Conservation (phyloP, 2,113 vertebrate genomes). For the Forbesichthys papilliferus region DNA sequence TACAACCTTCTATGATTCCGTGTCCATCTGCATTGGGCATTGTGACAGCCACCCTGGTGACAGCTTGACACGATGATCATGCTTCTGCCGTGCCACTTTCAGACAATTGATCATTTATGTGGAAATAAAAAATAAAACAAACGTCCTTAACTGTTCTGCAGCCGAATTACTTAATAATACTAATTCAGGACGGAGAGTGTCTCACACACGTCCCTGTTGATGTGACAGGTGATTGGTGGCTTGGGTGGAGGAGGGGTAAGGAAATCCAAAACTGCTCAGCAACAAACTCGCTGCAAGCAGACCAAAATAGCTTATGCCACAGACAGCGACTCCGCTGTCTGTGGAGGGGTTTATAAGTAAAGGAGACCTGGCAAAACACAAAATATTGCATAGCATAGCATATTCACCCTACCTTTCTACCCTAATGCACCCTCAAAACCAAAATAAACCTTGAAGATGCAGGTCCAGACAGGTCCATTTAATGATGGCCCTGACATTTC, state of each 20-base stretch:
- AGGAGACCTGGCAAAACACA: slow-evolving; percentile 12
- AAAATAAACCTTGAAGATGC: background rate
- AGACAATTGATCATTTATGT: slow-evolving; percentile 39
- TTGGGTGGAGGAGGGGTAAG: slow-evolving; percentile 4
- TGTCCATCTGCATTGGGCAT: background rate
- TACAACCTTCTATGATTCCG: slow-evolving; percentile 5
- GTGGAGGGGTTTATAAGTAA: slow-evolving; percentile 5
- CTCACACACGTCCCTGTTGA: slow-evolving; percentile 31
- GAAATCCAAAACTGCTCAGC: slow-evolving; percentile 40
- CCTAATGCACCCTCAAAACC: slow-evolving; percentile 16
- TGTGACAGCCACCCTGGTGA: slow-evolving; percentile 14
- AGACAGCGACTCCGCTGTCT: slow-evolving; percentile 19
- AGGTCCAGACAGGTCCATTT: slow-evolving; percentile 29
- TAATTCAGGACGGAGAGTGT: slow-evolving; percentile 35
- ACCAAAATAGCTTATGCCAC: slow-evolving; percentile 48
- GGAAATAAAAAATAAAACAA: slow-evolving; percentile 2
- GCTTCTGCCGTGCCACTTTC: slow-evolving; percentile 30
- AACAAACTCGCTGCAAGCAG: slow-evolving; percentile 39
- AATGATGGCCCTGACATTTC: slow-evolving; percentile 64
- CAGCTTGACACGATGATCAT: slow-evolving; percentile 39
- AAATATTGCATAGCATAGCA: slow-evolving; percentile 20
- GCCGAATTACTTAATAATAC: slow-evolving; percentile 51
- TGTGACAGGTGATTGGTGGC: slow-evolving; percentile 33
- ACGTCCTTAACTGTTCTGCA: slow-evolving; percentile 7
- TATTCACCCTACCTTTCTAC: slow-evolving; percentile 15